Evolutionary conservation across 1,140 invertebrate species (phyloP).

Genomic region (Medauroidea extradentata): DNA sequence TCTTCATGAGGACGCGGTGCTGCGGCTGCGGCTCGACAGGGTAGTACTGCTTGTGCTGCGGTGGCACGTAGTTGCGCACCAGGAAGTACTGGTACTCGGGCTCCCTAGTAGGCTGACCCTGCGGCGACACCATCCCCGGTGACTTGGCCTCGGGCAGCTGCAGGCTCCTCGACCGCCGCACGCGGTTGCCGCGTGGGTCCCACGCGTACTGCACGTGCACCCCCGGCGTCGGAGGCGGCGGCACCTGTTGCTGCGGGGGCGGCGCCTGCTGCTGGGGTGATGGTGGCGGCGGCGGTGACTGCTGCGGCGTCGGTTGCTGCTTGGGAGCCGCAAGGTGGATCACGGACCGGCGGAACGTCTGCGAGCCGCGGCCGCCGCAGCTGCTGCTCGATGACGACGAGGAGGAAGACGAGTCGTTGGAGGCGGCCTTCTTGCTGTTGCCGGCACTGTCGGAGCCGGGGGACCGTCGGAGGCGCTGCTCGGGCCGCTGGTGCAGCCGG

Average conservation of each 20-base stretch:
- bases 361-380: constrained; percentile 38
- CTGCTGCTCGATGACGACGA: constrained; percentile 39
- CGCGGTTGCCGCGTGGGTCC: constrained; percentile 30
- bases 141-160: constrained; percentile 52
- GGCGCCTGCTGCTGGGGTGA: constrained; percentile 30
- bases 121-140: constrained; percentile 28
- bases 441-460: constrained; percentile 40
- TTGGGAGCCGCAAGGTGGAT: constrained; percentile 21
- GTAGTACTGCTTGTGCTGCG: constrained; percentile 1
- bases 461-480: constrained; percentile 37
- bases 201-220: constrained; percentile 11
- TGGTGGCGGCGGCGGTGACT: constrained; percentile 20
- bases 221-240: not conserved
- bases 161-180: constrained; percentile 51
- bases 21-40: not conserved
- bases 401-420: constrained; percentile 40
- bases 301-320: constrained; percentile 36
- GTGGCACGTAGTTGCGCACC: constrained; percentile 1
- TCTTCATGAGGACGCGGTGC: constrained; percentile 43
- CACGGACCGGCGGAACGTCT: constrained; percentile 36
- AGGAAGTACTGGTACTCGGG: constrained; percentile 6
- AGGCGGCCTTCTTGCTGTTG: constrained; percentile 41
- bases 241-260: not conserved
- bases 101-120: not conserved
- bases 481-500: constrained; percentile 22